Evolutionary conservation across 2,113 vertebrate species (phyloP).

Genomic region (Coryphaenoides rupestris): DNA sequence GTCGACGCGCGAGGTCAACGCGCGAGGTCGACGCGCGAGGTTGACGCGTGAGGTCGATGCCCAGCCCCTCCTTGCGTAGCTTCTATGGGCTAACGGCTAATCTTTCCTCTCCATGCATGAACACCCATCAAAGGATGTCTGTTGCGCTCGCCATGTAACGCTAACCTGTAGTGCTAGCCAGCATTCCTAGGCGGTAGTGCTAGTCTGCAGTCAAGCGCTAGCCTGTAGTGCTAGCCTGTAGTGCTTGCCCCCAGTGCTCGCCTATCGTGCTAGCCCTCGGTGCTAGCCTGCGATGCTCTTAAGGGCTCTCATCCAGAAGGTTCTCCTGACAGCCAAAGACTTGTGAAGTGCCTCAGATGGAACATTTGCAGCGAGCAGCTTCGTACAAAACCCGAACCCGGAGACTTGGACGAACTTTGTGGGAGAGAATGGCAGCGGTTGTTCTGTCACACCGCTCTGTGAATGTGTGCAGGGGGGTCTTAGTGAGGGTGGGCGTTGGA

Average conservation of each 20-base stretch:
- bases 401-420: background rate
- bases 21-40: too few relatives aligned
- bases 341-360: conserved; percentile 68
- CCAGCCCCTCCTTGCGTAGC: too few relatives aligned
- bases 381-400: background rate
- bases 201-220: background rate
- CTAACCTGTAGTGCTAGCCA: conserved; percentile 21
- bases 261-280: conserved; percentile 21
- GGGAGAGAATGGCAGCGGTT: too few relatives aligned
- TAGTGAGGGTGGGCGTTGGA: conserved; percentile 13
- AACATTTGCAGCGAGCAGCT: conserved; percentile 8
- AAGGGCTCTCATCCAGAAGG: conserved; percentile 44
- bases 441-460: too few relatives aligned
- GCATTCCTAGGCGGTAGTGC: conserved; percentile 15
- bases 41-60: too few relatives aligned
- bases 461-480: background rate
- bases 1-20: too few relatives aligned
- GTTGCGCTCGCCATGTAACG: background rate
- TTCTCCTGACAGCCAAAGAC: conserved; percentile 65
- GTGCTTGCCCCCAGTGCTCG: background rate
- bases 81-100: too few relatives aligned
- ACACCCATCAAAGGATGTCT: too few relatives aligned
- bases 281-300: conserved; percentile 52
- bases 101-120: too few relatives aligned
- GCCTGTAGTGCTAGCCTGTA: background rate